Evolutionary conservation across 2,888 invertebrate species (phyloP), one percentile per base, ranked within the genome.

Genomic region (Nomada goodeniana): DNA sequence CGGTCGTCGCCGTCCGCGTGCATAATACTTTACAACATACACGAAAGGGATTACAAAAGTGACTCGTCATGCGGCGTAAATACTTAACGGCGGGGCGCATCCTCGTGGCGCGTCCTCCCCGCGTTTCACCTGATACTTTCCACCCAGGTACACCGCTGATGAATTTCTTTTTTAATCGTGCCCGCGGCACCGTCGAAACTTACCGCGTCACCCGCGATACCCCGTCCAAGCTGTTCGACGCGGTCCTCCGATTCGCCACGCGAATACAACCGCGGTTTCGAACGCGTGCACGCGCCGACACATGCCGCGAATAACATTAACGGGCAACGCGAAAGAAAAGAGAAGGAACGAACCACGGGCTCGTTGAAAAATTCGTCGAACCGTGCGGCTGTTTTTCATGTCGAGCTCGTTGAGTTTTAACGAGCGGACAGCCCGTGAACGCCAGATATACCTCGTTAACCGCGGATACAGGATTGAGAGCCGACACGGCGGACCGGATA

Each of bases 21-120:
- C 86, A 89, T 89, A 89, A 88, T 89, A 88, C 89, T 88, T 86
- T 83, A 84, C 82, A 87, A 78, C 88, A 81, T 83, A 84, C 77
- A 68, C 67, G 74, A 82, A 82, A 64, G 88, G 85, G 83, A 88
- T 90, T 90, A 83, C 87, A 91, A 93, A 93, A 93, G 89, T 90
- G 93, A 89, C 91, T 86, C 92, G 93, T 93, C 93, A 93, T 92
- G 84, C 89, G 87, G 89, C 90, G 89, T 92, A 92, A 92, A 92
- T 93, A 91, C 90, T 89, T 87, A 89, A 90, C 88, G 88, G 86
- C 83, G 87, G 83, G 80, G 82, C 80, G 88, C 87, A 88, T 88
- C 86, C 82, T 86, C 87, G 52, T 80, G 83, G 84, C 78, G 72
- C 59, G 74, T 50, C 76, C 85, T 86, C 86, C 86, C 75, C 78